These are phyloP conservation scores for Rhinogobio ventralis DNA, from an alignment of 2,797 vertebrate genomes.

Conservation along the genomic window DNA sequence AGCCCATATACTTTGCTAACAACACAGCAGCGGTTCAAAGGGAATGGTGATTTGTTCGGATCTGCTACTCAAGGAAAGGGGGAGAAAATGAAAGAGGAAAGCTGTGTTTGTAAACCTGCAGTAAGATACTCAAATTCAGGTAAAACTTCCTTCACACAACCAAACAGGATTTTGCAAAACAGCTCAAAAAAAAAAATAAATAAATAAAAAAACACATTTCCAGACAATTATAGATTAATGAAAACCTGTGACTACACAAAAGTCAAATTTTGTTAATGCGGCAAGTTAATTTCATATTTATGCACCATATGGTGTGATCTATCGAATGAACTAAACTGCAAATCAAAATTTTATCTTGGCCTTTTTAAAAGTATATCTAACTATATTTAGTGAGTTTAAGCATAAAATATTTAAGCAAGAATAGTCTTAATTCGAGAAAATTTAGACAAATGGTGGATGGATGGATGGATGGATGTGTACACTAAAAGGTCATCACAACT, in stretches of 20 bases:
- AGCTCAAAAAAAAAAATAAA: not conserved
- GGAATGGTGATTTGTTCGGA: constrained; percentile 36
- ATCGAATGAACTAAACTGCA: not conserved
- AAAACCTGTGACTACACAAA: not conserved
- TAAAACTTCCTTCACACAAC: not conserved
- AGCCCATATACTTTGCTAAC: constrained; percentile 56
- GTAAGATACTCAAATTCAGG: not conserved
- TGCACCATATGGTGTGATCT: not conserved
- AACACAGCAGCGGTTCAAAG: constrained; percentile 41
- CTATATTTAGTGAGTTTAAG: not conserved
- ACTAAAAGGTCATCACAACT: too few species aligned
- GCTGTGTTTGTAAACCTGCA: too few species aligned
- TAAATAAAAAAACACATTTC: not conserved
- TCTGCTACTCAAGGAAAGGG: constrained; percentile 37
- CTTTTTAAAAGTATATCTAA: not conserved
- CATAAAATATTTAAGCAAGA: not conserved
- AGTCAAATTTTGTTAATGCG: not conserved
- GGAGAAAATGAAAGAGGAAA: constrained; percentile 25
- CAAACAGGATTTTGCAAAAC: not conserved
- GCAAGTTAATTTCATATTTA: not conserved
- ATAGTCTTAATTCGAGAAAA: not conserved
- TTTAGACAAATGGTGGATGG: too few species aligned
- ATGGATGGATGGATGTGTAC: too few species aligned
- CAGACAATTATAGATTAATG: not conserved
- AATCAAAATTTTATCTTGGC: not conserved